A percentile compares a stretch with the other conserved stretches of the same genome.
phyloP scores from a whole-genome alignment of 2,113 vertebrate genomes.

The Sinocyclocheilus grahami region DNA sequence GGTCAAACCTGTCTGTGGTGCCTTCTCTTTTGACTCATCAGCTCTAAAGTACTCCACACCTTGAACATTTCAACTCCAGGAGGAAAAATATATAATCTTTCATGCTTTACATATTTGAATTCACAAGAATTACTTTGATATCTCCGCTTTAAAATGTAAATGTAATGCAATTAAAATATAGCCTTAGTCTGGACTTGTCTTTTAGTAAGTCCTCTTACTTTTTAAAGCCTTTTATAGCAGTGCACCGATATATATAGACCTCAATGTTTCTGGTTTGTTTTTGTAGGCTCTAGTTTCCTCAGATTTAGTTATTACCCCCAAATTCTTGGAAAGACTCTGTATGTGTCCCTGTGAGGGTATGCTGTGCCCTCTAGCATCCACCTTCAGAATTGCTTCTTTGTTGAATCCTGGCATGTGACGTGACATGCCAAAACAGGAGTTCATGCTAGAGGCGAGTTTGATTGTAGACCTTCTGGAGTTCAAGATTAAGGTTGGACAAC shows the following conservation, averaged over 20 bases:
- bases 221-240: not conserved
- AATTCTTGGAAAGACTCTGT: constrained; percentile 58
- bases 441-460: constrained; percentile 40
- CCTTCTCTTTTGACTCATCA: constrained; percentile 8
- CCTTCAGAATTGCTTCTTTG: constrained; percentile 61
- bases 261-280: constrained; percentile 26
- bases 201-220: not conserved
- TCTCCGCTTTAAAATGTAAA: not conserved
- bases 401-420: constrained; percentile 54
- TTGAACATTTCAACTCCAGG: not conserved
- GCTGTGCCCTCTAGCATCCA: constrained; percentile 56
- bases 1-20: constrained; percentile 18
- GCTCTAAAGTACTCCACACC: constrained; percentile 5
- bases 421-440: constrained; percentile 53
- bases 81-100: not conserved
- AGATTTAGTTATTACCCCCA: constrained; percentile 13
- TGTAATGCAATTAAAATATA: not conserved
- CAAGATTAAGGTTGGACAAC: constrained; percentile 46
- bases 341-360: constrained; percentile 29
- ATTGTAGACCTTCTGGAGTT: constrained; percentile 45
- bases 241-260: not conserved
- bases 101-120: not conserved
- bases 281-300: constrained; percentile 37
- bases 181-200: not conserved
- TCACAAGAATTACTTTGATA: not conserved